Evolutionary conservation across 2,888 invertebrate genomes (phyloP), one percentile per base, ranked within the genome.

Genomic region (Philonicus albiceps): DNA sequence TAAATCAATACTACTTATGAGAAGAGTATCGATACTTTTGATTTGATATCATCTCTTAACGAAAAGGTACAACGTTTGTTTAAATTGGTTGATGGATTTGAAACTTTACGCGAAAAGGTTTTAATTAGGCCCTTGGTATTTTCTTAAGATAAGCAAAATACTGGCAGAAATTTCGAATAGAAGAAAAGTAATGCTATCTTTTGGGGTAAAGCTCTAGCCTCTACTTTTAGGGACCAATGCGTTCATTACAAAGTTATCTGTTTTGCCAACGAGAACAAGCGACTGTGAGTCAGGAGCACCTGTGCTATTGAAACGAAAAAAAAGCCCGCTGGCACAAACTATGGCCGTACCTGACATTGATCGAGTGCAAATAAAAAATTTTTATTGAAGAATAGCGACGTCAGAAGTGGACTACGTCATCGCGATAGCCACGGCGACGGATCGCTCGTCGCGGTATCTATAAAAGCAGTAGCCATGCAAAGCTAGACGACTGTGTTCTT

Each of bases 291-390:
- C 84, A 84, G 73, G 84, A 84, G 30, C 73, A 84, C 84, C 84
- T 84, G 84, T 84, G 84, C 84, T 73, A 84, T 84, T 72, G 84
- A 73, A 84, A 72, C 40, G 30, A 27, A 40, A 73, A 73, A 84
- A 84, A 84, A 30, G 73, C 16, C 19, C 73, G 37, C 37, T 37
- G 43, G 64, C 43, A 40, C 64, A 43, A 49, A 49, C 53, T 55
- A 40, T 16, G 43, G 40, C 22, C 73, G 64, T 74, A 74, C 34
- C n/a, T 74, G 83, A 40, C 72, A 73, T 84, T 72, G 84, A 43
- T 84, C 84, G 11, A 84, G 73, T 27, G 73, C 73, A 84, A 84
- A 73, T 73, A 84, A 84, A 84, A 83, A 84, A 43, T 22, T 72
- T 73, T 72, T 73, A 40, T 73, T 43, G 40, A 40, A 73, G 73